Evolutionary conservation across 2,797 vertebrate species (phyloP).

Genomic region (Coracias cyanogaster): DNA sequence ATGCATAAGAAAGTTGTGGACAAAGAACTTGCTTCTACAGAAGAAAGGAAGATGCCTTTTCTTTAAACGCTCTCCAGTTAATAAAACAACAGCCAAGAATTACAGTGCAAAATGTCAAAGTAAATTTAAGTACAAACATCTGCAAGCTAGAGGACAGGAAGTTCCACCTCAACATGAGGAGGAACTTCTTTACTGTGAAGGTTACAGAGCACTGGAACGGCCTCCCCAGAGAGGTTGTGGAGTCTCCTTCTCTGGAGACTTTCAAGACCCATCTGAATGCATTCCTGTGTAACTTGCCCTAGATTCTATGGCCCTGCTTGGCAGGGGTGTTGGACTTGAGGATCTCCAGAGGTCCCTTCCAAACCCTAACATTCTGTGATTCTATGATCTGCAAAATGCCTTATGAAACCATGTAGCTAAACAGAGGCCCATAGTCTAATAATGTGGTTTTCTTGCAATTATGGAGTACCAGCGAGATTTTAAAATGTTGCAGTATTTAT

Average conservation of each 20-base stretch:
- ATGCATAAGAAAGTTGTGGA: background rate
- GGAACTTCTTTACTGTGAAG: too few species aligned
- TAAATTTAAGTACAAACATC: background rate
- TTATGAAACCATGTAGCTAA: background rate
- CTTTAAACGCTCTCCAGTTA: background rate
- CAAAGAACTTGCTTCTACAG: background rate
- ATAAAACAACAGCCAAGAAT: background rate
- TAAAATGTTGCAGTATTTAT: background rate
- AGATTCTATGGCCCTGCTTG: too few species aligned
- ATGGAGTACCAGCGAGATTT: background rate
- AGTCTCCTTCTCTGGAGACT: too few species aligned
- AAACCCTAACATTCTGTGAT: too few species aligned
- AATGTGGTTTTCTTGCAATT: background rate
- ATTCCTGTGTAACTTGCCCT: too few species aligned
- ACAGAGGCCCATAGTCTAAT: background rate
- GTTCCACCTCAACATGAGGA: too few species aligned
- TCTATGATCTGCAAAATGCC: background rate
- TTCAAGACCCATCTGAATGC: too few species aligned
- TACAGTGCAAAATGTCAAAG: background rate
- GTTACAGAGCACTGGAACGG: too few species aligned
- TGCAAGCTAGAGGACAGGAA: background rate
- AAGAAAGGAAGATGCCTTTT: background rate
- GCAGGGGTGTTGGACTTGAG: too few species aligned
- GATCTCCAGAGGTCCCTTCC: too few species aligned
- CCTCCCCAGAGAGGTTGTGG: too few species aligned